phyloP scores from a whole-genome alignment of 2,888 invertebrate species.

The Selenia dentaria region DNA sequence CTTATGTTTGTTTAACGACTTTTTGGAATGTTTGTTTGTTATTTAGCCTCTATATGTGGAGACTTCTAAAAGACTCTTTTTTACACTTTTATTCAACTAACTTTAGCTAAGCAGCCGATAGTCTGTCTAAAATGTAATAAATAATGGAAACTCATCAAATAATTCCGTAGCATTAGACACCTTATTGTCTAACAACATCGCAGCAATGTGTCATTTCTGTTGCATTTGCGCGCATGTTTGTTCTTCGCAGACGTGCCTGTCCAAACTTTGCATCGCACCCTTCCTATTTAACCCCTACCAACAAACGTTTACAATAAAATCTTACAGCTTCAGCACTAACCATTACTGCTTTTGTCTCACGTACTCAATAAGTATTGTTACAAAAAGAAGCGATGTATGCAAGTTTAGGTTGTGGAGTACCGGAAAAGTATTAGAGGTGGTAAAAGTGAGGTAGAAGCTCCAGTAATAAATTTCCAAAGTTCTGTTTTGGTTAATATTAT shows the following conservation, averaged over 20 bases:
- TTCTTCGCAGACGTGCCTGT: constrained; percentile 10
- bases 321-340: not conserved
- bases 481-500: constrained; percentile 17
- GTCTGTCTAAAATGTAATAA: too few relatives aligned
- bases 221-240: constrained; percentile 8
- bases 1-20: too few relatives aligned
- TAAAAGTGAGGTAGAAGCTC: constrained; percentile 6
- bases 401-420: not conserved
- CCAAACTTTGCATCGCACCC: constrained; percentile 6
- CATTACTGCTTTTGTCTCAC: not conserved
- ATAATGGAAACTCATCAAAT: too few relatives aligned
- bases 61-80: too few relatives aligned
- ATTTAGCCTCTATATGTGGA: too few relatives aligned
- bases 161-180: not conserved
- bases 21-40: too few relatives aligned
- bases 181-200: constrained; percentile 10
- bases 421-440: not conserved
- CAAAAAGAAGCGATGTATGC: not conserved
- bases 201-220: constrained; percentile 7
- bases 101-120: too few relatives aligned
- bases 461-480: constrained; percentile 24
- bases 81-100: too few relatives aligned
- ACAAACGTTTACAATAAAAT: too few relatives aligned
- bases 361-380: not conserved
- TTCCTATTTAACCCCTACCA: not conserved